Evolutionary conservation across 2,797 vertebrate genomes (phyloP), one percentile per base, ranked within the genome.

Genomic region (Dipus sagitta): DNA sequence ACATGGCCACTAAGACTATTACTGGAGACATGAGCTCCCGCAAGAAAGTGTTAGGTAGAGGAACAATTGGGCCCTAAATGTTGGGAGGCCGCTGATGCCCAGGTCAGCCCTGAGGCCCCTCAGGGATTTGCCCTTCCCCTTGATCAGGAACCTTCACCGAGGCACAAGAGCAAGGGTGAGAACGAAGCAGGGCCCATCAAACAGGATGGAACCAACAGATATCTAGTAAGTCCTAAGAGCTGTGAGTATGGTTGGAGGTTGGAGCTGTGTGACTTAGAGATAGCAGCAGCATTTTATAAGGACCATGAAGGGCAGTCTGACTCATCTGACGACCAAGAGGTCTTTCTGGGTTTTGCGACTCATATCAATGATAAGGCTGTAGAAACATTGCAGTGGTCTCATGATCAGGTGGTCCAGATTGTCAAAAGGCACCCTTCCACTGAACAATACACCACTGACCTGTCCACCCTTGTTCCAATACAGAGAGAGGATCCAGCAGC

Each of bases 1-100:
- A 9, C 28, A 20, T 3, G 68, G 42, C 64, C 14, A 13, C 42
- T 8, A 26, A 64, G 71, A 21, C 6, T 21, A 0, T 0, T 21
- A 32, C 14, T n/a, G 2, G 3, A 2, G 0, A 17, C 74, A 92
- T 94, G 95, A 94, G 81, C 58, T 72, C 58, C 8, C 24, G 47
- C 0, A 10, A 74, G 1, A 11, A 92, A 26, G 18, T 9, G 4
- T 47, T 30, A 0, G 11, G 20, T 18, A 67, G 9, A 12, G 47
- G 15, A 7, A 10, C 2, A 2, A 34, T 7, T 84, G 1, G 0
- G 11, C 13, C n/a, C 23, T 0, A 24, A 84, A 20, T 24, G 12
- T 0, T 9, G 23, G 7, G 24, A 90, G 65, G 6, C 0, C 52
- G 11, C 15, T 4, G 1, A 17, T 0, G 0, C 0, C 11, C 0